Base-by-base conservation (phyloP, 2,888 invertebrate genomes). In the Hybos culiciformis region DNA sequence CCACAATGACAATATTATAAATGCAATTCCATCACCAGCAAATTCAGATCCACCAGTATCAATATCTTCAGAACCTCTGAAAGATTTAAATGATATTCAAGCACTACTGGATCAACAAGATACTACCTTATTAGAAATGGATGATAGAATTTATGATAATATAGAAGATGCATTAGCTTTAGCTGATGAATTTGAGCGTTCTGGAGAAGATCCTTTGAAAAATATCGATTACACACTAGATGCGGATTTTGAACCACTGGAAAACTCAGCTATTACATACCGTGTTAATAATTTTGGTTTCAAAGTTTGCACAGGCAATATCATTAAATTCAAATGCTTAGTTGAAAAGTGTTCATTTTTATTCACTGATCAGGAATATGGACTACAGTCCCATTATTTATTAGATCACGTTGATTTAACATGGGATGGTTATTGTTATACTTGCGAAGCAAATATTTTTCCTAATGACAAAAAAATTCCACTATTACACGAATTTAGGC, bases 401-500 rank as follows among this genome's bases (percentile, higher is more conserved):
- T 36, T 43, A n/a, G 57, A 61, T 1, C 68, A 68, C 52, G 50
- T 54, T 1, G 39, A 45, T n/a, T 67, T 71, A 21, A 57, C 55
- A 18, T 77, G 77, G 76, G 70, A 70, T 46, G 77, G 77, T 2
- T 70, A 66, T 51, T 77, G 76, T 53, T 60, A 53, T 39, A 50
- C 68, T 11, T 76, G 76, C 49, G 66, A 69, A 53, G 23, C 42
- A 3, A 46, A 54, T 17, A 21, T 52, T 20, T 37, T 23, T 19
- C 17, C 14, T 21, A n/a, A 39, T n/a, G 14, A 47, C 17, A 19
- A 46, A 32, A 18, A 34, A 37, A 24, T 47, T 14, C 23, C 46
- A 14, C 20, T 50, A 3, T n/a, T 24, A 7, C 17, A 23, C 21
- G 65, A 66, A 47, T 48, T 62, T 14, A 51, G 50, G 3, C 65